Conservation (phyloP, 2,888 invertebrate genomes). For the Cataglyphis rosenhaueri region DNA sequence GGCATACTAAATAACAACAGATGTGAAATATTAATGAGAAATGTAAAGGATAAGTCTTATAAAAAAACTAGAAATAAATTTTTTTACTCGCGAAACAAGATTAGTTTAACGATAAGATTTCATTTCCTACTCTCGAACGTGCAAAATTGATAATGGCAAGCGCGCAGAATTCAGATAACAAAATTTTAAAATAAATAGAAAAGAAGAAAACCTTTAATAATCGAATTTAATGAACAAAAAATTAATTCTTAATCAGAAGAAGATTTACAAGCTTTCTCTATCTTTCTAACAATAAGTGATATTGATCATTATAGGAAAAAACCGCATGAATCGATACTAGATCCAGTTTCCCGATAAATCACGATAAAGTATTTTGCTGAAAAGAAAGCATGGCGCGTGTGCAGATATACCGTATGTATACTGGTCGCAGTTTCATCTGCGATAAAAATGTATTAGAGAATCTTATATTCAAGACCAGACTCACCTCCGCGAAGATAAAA, state of each 20-base stretch:
- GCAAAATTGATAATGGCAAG: background rate
- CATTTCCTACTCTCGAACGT: background rate
- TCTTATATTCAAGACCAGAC: constrained; percentile 77
- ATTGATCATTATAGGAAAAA: background rate
- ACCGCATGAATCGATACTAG: background rate
- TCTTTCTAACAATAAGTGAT: background rate
- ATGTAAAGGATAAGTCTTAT: background rate
- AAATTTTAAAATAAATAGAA: background rate
- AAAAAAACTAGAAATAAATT: background rate
- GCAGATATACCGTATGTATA: constrained; percentile 61
- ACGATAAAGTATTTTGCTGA: constrained; percentile 59
- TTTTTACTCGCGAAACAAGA: constrained; percentile 2
- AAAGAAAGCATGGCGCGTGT: constrained; percentile 52
- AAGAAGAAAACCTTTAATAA: background rate
- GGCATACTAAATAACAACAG: background rate
- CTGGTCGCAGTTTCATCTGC: constrained; percentile 67
- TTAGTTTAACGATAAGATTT: background rate
- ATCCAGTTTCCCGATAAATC: constrained; percentile 1
- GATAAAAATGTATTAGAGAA: constrained; percentile 79
- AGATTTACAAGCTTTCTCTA: background rate
- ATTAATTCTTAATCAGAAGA: background rate
- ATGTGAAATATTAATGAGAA: background rate
- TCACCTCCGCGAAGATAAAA: constrained; percentile 72
- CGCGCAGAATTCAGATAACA: background rate
- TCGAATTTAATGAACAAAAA: background rate